Percentiles rank a stretch among this genome's conserved stretches.
These are phyloP conservation scores for Lingula anatina DNA, from an alignment of 2,888 invertebrate species.

Conservation along the genomic window DNA sequence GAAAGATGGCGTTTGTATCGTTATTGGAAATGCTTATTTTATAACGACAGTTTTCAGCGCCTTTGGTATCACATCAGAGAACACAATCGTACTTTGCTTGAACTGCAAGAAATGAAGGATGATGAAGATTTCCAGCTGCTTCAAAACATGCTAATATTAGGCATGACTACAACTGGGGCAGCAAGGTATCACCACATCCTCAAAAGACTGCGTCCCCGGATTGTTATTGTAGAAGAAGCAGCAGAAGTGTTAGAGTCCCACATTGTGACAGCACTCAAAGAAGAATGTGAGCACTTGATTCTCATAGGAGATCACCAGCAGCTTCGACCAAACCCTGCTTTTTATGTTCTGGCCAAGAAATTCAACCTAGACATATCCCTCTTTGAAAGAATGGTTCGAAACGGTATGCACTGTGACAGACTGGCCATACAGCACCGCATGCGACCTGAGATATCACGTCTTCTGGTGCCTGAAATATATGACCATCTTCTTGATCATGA, in stretches of 20 bases:
- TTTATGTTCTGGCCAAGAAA: slow-evolving; percentile 63
- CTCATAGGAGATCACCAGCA: slow-evolving; percentile 82
- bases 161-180: slow-evolving; percentile 48
- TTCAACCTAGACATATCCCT: slow-evolving; percentile 72
- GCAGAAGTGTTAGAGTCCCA: slow-evolving; percentile 84
- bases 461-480: slow-evolving; percentile 48
- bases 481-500: slow-evolving; percentile 30
- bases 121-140: slow-evolving; percentile 29
- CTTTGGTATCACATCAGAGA: too few species aligned
- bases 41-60: too few species aligned
- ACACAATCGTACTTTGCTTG: slow-evolving; percentile 10
- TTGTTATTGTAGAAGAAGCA: slow-evolving; percentile 73
- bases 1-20: slow-evolving; percentile 55
- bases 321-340: slow-evolving; percentile 68
- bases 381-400: slow-evolving; percentile 74
- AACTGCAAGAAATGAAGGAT: slow-evolving; percentile 15
- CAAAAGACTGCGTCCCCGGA: slow-evolving; percentile 40
- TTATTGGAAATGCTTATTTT: slow-evolving; percentile 38
- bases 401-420: slow-evolving; percentile 60
- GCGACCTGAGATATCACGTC: slow-evolving; percentile 41
- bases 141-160: slow-evolving; percentile 28
- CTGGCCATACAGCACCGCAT: slow-evolving; percentile 61
- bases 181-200: slow-evolving; percentile 36
- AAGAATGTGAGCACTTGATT: slow-evolving; percentile 72
- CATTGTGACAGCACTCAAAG: slow-evolving; percentile 69